Base-by-base conservation (phyloP, 92 coral and sea anemone genomes). In the Phenganax stokvisi region DNA sequence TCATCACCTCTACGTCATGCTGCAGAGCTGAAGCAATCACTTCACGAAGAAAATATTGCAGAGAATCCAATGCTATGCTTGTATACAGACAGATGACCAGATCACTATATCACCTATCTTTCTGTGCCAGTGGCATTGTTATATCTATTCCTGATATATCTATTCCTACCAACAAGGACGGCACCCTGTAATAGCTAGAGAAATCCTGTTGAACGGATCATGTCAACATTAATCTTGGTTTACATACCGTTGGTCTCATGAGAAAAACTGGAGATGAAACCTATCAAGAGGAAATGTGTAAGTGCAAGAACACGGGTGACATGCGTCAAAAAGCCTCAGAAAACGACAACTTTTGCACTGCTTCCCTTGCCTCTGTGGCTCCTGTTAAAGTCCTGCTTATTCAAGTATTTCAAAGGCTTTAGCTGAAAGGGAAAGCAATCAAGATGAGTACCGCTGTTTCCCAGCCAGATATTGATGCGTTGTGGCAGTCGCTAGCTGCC, bases 1-100 rank as follows among this genome's bases (percentile, higher is more conserved):
- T 77, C 76, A 0, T 77, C 83, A 1, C 87, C 79, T 17, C 60
- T 77, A 56, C 54, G 78, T 56, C 87, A 84, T 74, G 80, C 80
- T 64, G 52, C 77, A 20, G 86, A 84, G 86, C 30, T 84, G 57
- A 75, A 63, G 30, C 76, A 61, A 17, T 64, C 60, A 63, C 71
- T 84, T 56, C 30, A 65, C 65, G 54, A 57, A 16, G 73, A 81
- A 17, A 66, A 54, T 60, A 73, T 51, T 65, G 69, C 70, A 20
- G 77, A 67, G 61, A 63, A 66, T 51, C 86, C 77, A 29, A 53
- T 80, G 11, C 57, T 65, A 51, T 54, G 27, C 62, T 6, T 80
- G 58, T 80, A 67, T 47, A 80, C 75, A 12, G 84, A 80, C 54
- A 75, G 75, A 16, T 75, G 84, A 8, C 84, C 76, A 13, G 84